phyloP scores from a whole-genome alignment of 2,113 vertebrate species.

The Marmota monax region DNA sequence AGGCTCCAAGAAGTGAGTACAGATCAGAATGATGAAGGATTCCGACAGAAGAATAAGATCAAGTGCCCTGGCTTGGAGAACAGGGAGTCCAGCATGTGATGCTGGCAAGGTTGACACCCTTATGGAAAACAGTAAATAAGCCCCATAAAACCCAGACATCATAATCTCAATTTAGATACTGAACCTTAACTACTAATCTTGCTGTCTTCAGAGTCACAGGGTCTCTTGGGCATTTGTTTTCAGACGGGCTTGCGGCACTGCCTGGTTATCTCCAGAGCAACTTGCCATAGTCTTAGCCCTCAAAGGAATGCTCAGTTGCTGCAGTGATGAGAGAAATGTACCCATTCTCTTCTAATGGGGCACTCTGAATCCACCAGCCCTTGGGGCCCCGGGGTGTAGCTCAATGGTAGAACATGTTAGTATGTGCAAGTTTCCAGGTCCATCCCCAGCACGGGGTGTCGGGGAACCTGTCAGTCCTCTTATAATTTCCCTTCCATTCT shows the following conservation, averaged over 20 bases:
- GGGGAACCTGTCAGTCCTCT: not conserved
- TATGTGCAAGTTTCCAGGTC: not conserved
- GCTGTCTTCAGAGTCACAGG: not conserved
- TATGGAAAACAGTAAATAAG: not conserved
- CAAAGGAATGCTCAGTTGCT: not conserved
- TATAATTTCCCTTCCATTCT: not conserved
- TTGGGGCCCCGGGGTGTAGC: not conserved
- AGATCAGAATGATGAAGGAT: not conserved
- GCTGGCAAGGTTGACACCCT: rapidly evolving
- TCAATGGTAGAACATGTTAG: not conserved
- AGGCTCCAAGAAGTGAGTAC: not conserved
- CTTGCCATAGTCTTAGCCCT: not conserved
- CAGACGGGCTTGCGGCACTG: not conserved
- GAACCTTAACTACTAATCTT: not conserved
- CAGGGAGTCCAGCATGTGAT: not conserved
- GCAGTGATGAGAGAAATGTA: not conserved
- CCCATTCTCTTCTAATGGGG: not conserved
- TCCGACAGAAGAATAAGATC: not conserved
- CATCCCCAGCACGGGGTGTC: no score
- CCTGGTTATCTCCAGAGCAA: not conserved
- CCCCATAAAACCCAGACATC: not conserved
- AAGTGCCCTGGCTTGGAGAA: not conserved
- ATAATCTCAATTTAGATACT: not conserved
- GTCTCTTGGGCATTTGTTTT: not conserved
- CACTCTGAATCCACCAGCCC: no score